phyloP scores from a whole-genome alignment of 2,797 vertebrate genomes.

The Phataginus tricuspis region DNA sequence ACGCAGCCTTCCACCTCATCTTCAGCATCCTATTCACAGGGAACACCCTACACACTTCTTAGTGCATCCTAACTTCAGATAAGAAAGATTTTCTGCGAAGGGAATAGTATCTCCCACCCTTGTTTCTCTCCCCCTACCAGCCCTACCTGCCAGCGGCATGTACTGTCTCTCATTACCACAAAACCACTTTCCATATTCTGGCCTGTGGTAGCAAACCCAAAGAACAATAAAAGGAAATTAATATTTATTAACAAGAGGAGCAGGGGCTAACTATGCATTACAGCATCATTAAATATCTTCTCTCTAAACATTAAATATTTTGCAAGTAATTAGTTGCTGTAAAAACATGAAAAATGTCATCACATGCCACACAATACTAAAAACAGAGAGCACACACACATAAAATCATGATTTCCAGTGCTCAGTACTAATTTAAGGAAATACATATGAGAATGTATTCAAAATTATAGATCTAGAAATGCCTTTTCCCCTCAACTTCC shows the following conservation, averaged over 20 bases:
- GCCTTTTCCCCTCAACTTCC: neutral
- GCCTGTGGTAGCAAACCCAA: neutral
- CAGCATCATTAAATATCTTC: neutral
- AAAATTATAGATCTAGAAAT: neutral
- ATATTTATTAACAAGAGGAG: neutral
- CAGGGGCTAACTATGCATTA: neutral
- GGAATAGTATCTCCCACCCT: neutral
- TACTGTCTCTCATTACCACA: neutral
- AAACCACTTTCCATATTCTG: neutral
- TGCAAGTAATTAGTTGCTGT: neutral
- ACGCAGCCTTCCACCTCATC: fast-evolving
- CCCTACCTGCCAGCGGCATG: no score
- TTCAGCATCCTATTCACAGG: fast-evolving
- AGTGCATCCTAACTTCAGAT: neutral
- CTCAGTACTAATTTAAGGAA: neutral
- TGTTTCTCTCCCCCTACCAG: neutral
- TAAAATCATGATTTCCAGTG: neutral
- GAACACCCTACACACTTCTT: neutral
- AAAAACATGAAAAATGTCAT: neutral
- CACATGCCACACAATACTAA: fast-evolving
- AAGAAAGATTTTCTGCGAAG: neutral
- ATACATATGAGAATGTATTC: neutral
- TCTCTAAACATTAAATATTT: neutral
- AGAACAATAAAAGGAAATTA: neutral
- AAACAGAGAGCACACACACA: neutral